phyloP scores from a whole-genome alignment of 2,113 vertebrate genomes.

The Rutilus rutilus region DNA sequence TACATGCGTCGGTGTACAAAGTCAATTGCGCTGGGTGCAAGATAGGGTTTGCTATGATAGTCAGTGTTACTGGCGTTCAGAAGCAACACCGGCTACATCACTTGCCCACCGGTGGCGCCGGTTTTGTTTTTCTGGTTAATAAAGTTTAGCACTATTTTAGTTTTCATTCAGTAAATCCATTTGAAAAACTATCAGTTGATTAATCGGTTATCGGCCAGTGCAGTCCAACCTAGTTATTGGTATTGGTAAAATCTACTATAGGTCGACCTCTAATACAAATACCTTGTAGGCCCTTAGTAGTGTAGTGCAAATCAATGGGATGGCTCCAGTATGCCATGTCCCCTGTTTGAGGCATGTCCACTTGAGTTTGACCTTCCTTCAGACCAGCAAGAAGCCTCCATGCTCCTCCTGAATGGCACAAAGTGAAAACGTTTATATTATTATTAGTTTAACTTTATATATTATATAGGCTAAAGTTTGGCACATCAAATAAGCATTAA shows the following conservation, averaged over 20 bases:
- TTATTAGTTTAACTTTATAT: neutral
- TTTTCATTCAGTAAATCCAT: too few relatives aligned
- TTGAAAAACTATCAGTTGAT: too few relatives aligned
- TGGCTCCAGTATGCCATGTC: slow-evolving; percentile 89
- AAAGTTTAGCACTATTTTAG: too few relatives aligned
- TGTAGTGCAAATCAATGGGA: slow-evolving; percentile 88
- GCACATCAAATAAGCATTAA: neutral
- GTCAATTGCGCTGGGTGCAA: too few relatives aligned
- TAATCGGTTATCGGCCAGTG: too few relatives aligned
- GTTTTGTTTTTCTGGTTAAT: too few relatives aligned
- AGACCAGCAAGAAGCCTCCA: slow-evolving; percentile 87
- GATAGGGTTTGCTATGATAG: too few relatives aligned
- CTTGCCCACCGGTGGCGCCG: too few relatives aligned
- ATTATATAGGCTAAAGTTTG: neutral
- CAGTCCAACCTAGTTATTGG: too few relatives aligned
- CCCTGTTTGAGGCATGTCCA: slow-evolving; percentile 83
- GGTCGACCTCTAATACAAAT: neutral
- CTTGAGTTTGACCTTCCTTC: slow-evolving; percentile 89
- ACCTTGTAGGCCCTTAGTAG: slow-evolving; percentile 90
- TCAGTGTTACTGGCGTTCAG: too few relatives aligned
- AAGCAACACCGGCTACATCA: too few relatives aligned
- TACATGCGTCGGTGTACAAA: too few relatives aligned
- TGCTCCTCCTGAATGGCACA: slow-evolving; percentile 75
- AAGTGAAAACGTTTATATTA: neutral
- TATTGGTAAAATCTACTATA: neutral